Evolutionary conservation across 1,140 invertebrate genomes (phyloP), one percentile per base, ranked within the genome.

Genomic region (Brachionus paranguensis): DNA sequence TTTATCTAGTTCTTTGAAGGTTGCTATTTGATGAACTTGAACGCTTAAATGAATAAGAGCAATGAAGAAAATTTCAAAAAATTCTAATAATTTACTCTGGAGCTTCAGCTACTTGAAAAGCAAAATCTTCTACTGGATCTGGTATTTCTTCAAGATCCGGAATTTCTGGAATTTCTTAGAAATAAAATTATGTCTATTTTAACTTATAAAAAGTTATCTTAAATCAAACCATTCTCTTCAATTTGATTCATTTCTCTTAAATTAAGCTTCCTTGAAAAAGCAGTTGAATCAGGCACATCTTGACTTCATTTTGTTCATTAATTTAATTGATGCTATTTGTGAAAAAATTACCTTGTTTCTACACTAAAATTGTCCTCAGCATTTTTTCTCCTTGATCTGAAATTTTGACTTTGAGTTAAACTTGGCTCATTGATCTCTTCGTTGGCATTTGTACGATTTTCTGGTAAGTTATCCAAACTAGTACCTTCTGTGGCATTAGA

Each of bases 1-100:
- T n/a, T 72, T 68, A 41, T 83, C 81, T 2, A 83, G n/a, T 20
- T 83, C 81, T 70, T 83, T 83, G 47, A 41, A 83, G 11, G 81
- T 70, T 20, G 81, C 60, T 45, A 83, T 83, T 37, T 83, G 81
- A 55, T 70, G 60, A 68, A 83, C 60, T 47, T 68, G 60, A 45
- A 83, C 60, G 24, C 81, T 83, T n/a, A 14, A 47, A 37, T 37
- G 1, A 53, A 83, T 33, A 1, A 43, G 37, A 47, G 33, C 3
- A 20, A 8, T 47, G 20, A 45, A 1, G 1, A 60, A n/a, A 20
- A 41, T 24, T 8, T 81, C n/a, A 33, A 79, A 55, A n/a, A 14
- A 17, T 81, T 60, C 53, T 64, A 6, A 12, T 50, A 37, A 24
- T 6, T 65, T 81, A 81, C 78, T 81, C 78, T 1, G 78, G 78